Evolutionary conservation across 2,888 invertebrate species (phyloP), one percentile per base, ranked within the genome.

Genomic region (Scaptodrosophila latifasciaeformis): DNA sequence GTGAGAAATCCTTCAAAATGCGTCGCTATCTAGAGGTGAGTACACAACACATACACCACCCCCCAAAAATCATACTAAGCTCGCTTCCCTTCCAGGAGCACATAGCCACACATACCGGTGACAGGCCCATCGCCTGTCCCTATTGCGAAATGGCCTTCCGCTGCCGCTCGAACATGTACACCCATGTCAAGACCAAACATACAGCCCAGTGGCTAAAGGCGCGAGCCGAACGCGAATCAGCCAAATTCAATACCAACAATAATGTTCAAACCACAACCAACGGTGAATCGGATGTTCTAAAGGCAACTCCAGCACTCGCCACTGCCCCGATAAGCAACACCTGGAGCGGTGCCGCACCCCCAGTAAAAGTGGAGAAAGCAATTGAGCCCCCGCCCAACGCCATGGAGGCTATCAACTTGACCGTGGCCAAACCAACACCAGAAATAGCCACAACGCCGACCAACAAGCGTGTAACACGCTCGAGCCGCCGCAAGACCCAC

Each of bases 1-100:
- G 80, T 49, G 82, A 81, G 2, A 80, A 80, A 18, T 69, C 82
- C 2, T 80, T 80, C 24, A 81, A 81, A 40, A 83, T 82, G 61
- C 67, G 81, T 0, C 75, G 74, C 43, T 75, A 71, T 48, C 49
- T 75, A n/a, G 76, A 78, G 46, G 46, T 46, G 10, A 21, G 46
- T 15, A 27, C n/a, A n/a, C n/a, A n/a, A n/a, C n/a, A n/a, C n/a
- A n/a, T n/a, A n/a, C n/a, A n/a, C n/a, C n/a, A n/a, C n/a, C n/a
- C n/a, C n/a, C n/a, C n/a, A n/a, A n/a, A n/a, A n/a, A n/a, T n/a
- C n/a, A 12, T 24, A 6, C 13, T 1, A 27, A 18, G 2, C 15
- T 34, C 2, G 15, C n/a, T 13, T 34, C 15, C 2, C 34, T 34
- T 34, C 13, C 34, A 34, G 52, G 74, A 75, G 55, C 74, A 75